Evolutionary conservation across 2,113 vertebrate species (phyloP), one percentile per base, ranked within the genome.

Genomic region (Catharus minimus): DNA sequence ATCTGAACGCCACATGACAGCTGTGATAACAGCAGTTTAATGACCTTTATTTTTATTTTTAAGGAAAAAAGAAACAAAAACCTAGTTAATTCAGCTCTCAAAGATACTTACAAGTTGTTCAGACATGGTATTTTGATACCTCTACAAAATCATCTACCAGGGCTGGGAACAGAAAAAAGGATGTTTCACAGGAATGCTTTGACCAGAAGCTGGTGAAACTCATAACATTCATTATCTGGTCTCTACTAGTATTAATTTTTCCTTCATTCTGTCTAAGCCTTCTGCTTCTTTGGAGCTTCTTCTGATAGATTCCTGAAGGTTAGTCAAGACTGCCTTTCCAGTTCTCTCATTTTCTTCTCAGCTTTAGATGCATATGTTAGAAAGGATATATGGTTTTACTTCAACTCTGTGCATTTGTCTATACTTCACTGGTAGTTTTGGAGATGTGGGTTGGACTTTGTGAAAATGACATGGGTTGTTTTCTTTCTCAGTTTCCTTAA

Each of bases 351-450:
- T 61, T 32, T 71, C 24, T 68, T 32, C 14, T 60, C 38, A 15
- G 10, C 12, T 44, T 24, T 3, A 67, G 17, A 43, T 2, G 32
- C 2, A 2, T 3, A 6, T 8, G 0, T 49, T 53, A 32, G 39
- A 36, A 78, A 68, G 11, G 30, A 60, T 21, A 32, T 10, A 36
- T 44, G n/a, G 12, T 47, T 90, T 65, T 66, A 27, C 10, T 21
- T 74, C 0, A 1, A 5, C 5, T 11, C 3, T 14, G 10, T 47
- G 9, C 0, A 0, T 60, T 83, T 38, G 3, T 57, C 38, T n/a
- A 3, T 32, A 69, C 14, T 50, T 49, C 12, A 47, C 14, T 8
- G 43, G 12, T 10, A 43, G 20, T 28, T 77, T 73, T 60, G 18
- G 17, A 18, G 9, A 9, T 20, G 27, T 67, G 28, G 0, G 10